Percentiles rank a stretch among this genome's conserved stretches.
These are phyloP conservation scores for Melipona bicolor DNA, from an alignment of 2,888 invertebrate genomes.

Conservation along the genomic window DNA sequence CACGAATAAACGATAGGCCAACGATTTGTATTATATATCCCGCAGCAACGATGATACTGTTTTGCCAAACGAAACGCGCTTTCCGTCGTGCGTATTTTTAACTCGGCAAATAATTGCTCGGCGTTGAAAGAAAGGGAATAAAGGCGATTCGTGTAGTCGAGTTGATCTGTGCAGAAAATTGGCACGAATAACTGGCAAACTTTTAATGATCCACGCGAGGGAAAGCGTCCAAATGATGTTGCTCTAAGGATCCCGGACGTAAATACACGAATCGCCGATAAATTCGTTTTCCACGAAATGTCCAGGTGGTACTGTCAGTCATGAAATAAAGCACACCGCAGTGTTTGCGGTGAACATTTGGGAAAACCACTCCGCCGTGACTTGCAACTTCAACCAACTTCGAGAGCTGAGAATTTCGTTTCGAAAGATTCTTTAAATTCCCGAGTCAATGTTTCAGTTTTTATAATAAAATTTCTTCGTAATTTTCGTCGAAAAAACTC, in stretches of 20 bases:
- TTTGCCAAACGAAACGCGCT: neutral
- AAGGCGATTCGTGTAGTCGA: conserved; percentile 14
- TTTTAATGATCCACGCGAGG: conserved; percentile 52
- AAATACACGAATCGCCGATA: conserved; percentile 58
- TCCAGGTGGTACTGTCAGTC: conserved; percentile 51
- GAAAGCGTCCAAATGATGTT: conserved; percentile 44
- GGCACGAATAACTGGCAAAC: conserved; percentile 44
- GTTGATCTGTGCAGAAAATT: conserved; percentile 43
- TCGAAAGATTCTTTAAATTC: neutral
- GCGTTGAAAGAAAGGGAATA: conserved; percentile 18
- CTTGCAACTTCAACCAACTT: neutral
- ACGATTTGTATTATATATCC: neutral
- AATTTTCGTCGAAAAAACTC: neutral
- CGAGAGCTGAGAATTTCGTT: neutral
- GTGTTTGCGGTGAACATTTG: neutral
- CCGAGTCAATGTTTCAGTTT: neutral
- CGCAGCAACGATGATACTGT: conserved; percentile 11
- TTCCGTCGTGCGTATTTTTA: conserved; percentile 41
- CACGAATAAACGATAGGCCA: neutral
- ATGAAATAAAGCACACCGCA: conserved; percentile 4
- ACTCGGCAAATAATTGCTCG: conserved; percentile 26
- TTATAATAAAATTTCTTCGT: neutral
- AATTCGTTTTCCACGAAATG: conserved; percentile 38
- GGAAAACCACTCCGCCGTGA: neutral
- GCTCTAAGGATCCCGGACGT: conserved; percentile 24